A percentile compares a stretch with the other conserved stretches of the same genome.
Conservation (phyloP, 2,113 vertebrate genomes). For the Cryptomyrus ogoouensis region DNA sequence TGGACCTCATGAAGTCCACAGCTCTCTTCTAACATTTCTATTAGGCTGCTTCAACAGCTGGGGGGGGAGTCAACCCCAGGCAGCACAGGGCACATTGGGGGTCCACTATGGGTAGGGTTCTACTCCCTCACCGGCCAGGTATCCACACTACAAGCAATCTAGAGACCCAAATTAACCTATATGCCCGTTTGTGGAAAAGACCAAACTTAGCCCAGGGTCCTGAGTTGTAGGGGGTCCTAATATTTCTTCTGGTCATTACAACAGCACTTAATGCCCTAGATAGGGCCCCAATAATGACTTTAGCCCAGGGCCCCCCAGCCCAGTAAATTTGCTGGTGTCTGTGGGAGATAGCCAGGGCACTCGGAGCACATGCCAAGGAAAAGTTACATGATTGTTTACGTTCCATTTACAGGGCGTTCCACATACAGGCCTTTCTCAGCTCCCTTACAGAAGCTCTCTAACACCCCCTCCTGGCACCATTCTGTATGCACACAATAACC, state of each 20-base stretch:
- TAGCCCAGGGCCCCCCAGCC: not conserved
- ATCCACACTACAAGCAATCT: not conserved
- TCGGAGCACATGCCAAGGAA: not conserved
- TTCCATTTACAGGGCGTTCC: not conserved
- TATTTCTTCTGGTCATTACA: not conserved
- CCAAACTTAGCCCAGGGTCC: not conserved
- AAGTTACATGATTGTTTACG: not conserved
- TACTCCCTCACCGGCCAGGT: not conserved
- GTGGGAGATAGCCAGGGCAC: not conserved
- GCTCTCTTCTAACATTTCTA: not conserved
- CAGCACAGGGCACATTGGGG: not conserved
- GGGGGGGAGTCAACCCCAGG: not conserved
- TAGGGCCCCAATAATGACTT: not conserved
- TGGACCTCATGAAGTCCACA: not conserved
- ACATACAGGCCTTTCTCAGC: not conserved
- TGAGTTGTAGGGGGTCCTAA: not conserved
- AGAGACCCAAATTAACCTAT: not conserved
- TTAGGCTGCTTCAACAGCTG: not conserved
- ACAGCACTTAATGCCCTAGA: not conserved
- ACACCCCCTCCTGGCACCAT: not conserved
- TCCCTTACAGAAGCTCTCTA: not conserved
- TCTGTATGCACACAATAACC: not conserved
- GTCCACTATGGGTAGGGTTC: not conserved
- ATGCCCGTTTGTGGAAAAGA: not conserved
- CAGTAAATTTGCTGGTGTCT: not conserved